phyloP scores from a whole-genome alignment of 2,888 invertebrate genomes.

The Hirtodrosophila alboralis region DNA sequence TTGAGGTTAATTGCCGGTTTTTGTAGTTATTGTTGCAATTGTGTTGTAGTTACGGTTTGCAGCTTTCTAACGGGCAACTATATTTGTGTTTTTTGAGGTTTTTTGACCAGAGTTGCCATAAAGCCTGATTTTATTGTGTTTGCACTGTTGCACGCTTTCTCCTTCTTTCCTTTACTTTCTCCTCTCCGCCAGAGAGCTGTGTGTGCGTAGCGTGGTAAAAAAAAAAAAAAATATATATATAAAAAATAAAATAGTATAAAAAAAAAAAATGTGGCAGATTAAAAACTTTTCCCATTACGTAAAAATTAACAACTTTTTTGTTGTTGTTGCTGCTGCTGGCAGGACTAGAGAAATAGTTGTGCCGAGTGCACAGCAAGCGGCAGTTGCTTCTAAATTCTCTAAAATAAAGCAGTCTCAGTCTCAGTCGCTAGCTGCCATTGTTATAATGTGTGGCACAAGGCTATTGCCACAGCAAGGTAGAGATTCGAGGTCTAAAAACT shows the following conservation, averaged over 20 bases:
- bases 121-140: slow-evolving; percentile 72
- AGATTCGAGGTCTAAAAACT: too few species aligned
- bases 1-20: slow-evolving; percentile 32
- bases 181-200: too few species aligned
- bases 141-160: slow-evolving; percentile 33
- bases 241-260: slow-evolving; percentile 14
- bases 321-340: slow-evolving; percentile 26
- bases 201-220: slow-evolving; percentile 15
- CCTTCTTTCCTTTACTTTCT: too few species aligned
- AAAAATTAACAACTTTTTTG: slow-evolving; percentile 75
- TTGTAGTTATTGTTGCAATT: slow-evolving; percentile 29
- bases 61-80: slow-evolving; percentile 37
- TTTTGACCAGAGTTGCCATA: slow-evolving; percentile 57
- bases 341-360: slow-evolving; percentile 61
- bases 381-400: slow-evolving; percentile 60
- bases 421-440: slow-evolving; percentile 7
- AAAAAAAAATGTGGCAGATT: slow-evolving; percentile 58
- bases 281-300: slow-evolving; percentile 79
- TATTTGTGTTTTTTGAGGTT: slow-evolving; percentile 59
- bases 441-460: slow-evolving; percentile 22
- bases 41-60: slow-evolving; percentile 43
- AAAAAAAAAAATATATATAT: slow-evolving; percentile 12
- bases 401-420: slow-evolving; percentile 47
- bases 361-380: slow-evolving; percentile 39
- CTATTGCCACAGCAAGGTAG: slow-evolving; percentile 1